A percentile compares a stretch with the other conserved stretches of the same genome.
Evolutionary conservation across 2,113 vertebrate genomes (phyloP).

Genomic region (Plotosus lineatus): DNA sequence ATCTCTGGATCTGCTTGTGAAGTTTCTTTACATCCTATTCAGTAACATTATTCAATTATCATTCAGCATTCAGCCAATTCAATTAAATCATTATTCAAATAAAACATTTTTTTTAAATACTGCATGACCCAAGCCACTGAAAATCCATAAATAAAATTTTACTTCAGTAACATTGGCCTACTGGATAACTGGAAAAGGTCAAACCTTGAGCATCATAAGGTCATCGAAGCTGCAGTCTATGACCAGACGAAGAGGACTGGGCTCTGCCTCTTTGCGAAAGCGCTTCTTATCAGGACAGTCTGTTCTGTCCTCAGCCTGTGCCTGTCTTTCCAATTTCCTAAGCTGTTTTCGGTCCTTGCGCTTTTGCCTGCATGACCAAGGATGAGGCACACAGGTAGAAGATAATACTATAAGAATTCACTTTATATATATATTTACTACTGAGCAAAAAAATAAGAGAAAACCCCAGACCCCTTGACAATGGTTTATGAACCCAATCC

Average conservation of each 20-base stretch:
- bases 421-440: background rate
- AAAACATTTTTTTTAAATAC: background rate
- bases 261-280: constrained; percentile 71
- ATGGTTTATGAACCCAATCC: background rate
- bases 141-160: background rate
- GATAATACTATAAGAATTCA: background rate
- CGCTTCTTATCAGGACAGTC: constrained; percentile 76
- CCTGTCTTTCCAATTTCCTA: constrained; percentile 82
- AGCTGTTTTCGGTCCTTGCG: constrained; percentile 91
- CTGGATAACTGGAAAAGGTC: background rate
- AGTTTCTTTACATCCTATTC: constrained; percentile 91
- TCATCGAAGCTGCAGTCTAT: constrained; percentile 94
- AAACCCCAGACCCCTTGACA: background rate
- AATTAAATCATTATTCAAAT: no score
- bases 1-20: constrained; percentile 96
- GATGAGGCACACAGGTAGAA: background rate
- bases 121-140: background rate
- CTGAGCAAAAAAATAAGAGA: background rate
- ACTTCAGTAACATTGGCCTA: background rate
- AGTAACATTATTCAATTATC: background rate
- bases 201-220: constrained; percentile 88
- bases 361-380: constrained; percentile 75
- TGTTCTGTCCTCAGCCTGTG: constrained; percentile 60
- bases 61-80: no score
- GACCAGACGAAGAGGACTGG: constrained; percentile 81